Percentiles rank a stretch among this genome's conserved stretches.
Evolutionary conservation across 35 echinoderm and acorn worm genomes (phyloP).

Genomic region (Hemicentrotus pulcherrimus): DNA sequence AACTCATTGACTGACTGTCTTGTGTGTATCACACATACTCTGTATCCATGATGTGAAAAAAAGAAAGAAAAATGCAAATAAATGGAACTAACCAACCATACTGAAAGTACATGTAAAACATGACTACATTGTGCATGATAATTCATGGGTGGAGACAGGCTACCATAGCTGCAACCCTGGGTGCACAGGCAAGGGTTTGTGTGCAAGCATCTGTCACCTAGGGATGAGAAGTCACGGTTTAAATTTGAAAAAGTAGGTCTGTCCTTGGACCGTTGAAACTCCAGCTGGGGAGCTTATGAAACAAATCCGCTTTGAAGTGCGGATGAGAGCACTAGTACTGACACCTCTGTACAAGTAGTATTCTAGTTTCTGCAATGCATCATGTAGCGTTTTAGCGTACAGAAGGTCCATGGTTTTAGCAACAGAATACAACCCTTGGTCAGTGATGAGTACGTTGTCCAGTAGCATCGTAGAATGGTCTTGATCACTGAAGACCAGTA

Average conservation of each 20-base stretch:
- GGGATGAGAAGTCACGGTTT: neutral
- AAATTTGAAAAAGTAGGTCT: neutral
- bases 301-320: neutral
- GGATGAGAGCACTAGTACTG: too few relatives aligned
- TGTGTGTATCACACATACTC: too few relatives aligned
- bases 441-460: neutral
- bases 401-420: too few relatives aligned
- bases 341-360: too few relatives aligned
- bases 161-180: neutral
- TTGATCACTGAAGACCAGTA: neutral
- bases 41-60: neutral
- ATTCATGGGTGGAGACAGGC: neutral
- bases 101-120: neutral
- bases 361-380: too few relatives aligned
- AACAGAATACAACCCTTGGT: neutral
- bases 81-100: neutral
- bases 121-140: neutral
- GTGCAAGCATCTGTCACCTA: neutral
- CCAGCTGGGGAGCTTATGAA: conserved; percentile 9
- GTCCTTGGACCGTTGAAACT: neutral
- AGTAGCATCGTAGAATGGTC: neutral
- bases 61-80: neutral
- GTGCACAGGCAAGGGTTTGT: neutral
- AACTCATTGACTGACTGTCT: too few relatives aligned
- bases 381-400: too few relatives aligned